Percentiles rank a stretch among this genome's conserved stretches.
Evolutionary conservation across 2,113 vertebrate genomes (phyloP).

Genomic region (Zosterops borbonicus): DNA sequence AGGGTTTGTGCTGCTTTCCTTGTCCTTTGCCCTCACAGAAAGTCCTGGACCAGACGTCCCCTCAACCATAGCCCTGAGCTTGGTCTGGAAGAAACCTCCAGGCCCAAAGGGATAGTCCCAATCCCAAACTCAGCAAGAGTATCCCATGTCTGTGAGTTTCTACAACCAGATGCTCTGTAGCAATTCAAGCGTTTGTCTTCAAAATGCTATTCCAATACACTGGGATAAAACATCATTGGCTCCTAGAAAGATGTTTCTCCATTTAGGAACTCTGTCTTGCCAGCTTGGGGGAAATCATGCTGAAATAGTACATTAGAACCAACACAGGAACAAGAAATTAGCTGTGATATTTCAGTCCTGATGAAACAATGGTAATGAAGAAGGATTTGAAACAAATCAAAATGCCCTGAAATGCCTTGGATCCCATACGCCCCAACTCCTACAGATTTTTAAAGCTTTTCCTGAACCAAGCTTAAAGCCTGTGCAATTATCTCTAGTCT

Average conservation of each 20-base stretch:
- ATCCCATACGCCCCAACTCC: background rate
- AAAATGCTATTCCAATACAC: background rate
- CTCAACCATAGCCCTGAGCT: background rate
- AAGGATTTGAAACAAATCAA: background rate
- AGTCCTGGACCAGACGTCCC: rapidly evolving
- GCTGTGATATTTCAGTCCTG: background rate
- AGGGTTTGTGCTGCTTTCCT: background rate
- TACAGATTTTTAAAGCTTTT: background rate
- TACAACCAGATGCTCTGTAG: background rate
- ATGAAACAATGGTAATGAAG: background rate
- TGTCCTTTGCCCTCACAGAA: background rate
- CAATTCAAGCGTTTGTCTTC: background rate
- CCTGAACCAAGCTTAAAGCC: background rate
- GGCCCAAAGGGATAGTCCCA: background rate
- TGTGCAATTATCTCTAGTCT: background rate
- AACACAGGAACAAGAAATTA: background rate
- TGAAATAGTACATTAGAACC: background rate
- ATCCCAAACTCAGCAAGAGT: background rate
- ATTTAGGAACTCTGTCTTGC: background rate
- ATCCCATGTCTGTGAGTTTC: background rate
- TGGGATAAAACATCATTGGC: background rate
- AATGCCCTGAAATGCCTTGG: background rate
- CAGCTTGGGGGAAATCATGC: background rate
- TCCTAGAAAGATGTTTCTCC: background rate
- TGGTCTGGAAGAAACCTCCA: background rate